Evolutionary conservation across 2,113 vertebrate species (phyloP).

Genomic region (Seriola rivoliana): DNA sequence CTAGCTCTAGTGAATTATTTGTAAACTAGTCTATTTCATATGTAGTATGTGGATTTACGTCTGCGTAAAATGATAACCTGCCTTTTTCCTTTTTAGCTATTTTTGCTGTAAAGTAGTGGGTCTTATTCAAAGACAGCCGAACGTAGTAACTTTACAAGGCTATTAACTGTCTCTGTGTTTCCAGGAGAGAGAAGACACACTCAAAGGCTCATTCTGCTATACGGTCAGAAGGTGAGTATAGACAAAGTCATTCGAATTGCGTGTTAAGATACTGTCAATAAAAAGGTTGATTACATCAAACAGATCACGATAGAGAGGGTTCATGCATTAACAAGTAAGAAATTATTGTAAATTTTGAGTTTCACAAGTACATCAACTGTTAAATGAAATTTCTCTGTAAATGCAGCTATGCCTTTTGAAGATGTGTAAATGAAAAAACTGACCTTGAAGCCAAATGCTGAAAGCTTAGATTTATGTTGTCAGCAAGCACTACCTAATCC

Average conservation of each 20-base stretch:
- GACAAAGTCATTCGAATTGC: slow-evolving; percentile 43
- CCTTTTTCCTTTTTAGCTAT: not conserved
- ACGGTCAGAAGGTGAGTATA: slow-evolving; percentile 90
- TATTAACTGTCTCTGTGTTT: slow-evolving; percentile 76
- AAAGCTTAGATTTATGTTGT: slow-evolving; percentile 46
- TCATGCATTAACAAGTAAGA: slow-evolving; percentile 1
- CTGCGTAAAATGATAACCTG: not conserved
- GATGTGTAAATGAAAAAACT: slow-evolving; percentile 49
- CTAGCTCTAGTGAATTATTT: not conserved
- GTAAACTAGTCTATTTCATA: not conserved
- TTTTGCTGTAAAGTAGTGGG: slow-evolving; percentile 1
- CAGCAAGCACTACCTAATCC: not conserved
- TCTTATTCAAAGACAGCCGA: slow-evolving; percentile 33
- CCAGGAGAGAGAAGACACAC: slow-evolving; percentile 81
- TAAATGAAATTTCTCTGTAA: slow-evolving; percentile 49
- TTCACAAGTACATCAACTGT: slow-evolving; percentile 22
- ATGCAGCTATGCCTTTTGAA: slow-evolving; percentile 56
- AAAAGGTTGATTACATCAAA: slow-evolving; percentile 59
- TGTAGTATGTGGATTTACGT: not conserved
- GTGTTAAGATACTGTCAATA: slow-evolving; percentile 28
- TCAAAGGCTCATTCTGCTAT: slow-evolving; percentile 74
- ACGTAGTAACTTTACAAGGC: slow-evolving; percentile 47
- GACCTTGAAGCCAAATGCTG: slow-evolving; percentile 60
- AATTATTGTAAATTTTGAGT: slow-evolving; percentile 32
- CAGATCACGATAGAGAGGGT: slow-evolving; percentile 43